phyloP scores from a whole-genome alignment of 1,140 invertebrate species.

The Ips typographus region DNA sequence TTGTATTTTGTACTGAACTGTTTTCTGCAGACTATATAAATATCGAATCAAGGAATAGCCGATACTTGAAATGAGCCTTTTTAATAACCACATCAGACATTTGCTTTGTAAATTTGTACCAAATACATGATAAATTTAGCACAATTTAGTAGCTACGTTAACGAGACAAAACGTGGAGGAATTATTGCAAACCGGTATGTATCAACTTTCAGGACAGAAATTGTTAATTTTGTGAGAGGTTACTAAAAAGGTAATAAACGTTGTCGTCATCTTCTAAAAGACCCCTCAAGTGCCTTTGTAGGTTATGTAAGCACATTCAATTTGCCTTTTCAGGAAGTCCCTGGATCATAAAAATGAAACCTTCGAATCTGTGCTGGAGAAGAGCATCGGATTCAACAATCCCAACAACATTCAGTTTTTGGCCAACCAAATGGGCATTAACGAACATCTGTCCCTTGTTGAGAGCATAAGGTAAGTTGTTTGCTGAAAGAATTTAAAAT shows the following conservation, averaged over 20 bases:
- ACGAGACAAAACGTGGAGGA: too few species aligned
- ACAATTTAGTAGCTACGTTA: too few species aligned
- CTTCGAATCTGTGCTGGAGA: slow-evolving; percentile 82
- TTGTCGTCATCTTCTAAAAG: background rate
- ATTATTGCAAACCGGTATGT: too few species aligned
- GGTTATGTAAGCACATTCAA: background rate
- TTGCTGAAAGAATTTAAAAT: background rate
- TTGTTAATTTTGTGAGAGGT: too few species aligned
- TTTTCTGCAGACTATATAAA: too few species aligned
- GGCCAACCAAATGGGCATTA: slow-evolving; percentile 69
- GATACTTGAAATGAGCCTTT: too few species aligned
- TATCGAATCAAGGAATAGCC: too few species aligned
- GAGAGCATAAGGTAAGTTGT: slow-evolving; percentile 66
- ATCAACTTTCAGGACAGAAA: too few species aligned
- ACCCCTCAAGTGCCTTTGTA: background rate
- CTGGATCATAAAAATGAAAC: slow-evolving; percentile 75
- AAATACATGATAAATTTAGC: too few species aligned
- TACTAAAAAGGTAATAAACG: background rate
- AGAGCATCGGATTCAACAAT: slow-evolving; percentile 86
- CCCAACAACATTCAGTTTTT: slow-evolving; percentile 83
- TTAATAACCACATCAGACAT: too few species aligned
- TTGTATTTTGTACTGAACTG: too few species aligned
- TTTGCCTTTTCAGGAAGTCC: slow-evolving; percentile 65
- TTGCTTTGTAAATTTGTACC: too few species aligned
- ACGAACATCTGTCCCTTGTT: slow-evolving; percentile 74